Evolutionary conservation across 2,888 invertebrate genomes (phyloP).

Genomic region (Balanococcus diminutus): DNA sequence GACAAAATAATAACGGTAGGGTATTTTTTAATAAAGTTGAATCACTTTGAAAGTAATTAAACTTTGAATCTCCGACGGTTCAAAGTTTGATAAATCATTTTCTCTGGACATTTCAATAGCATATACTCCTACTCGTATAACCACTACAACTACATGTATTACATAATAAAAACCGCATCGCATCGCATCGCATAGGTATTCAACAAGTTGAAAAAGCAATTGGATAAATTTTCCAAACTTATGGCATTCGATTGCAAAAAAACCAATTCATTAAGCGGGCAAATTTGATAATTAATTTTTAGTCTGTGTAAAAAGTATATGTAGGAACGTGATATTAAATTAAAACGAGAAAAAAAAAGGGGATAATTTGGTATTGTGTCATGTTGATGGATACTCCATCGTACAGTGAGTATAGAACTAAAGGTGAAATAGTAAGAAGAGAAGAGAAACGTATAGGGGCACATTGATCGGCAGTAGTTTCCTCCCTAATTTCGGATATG

Average conservation of each 20-base stretch:
- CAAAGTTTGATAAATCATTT: not conserved
- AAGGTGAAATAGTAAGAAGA: slow-evolving; percentile 18
- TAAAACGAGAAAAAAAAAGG: not conserved
- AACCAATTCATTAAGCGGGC: not conserved
- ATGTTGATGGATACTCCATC: slow-evolving; percentile 28
- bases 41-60: not conserved
- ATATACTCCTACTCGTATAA: not conserved
- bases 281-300: slow-evolving; percentile 3
- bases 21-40: not conserved
- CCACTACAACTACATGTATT: not conserved
- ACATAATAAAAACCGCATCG: not conserved
- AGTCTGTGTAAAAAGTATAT: not conserved
- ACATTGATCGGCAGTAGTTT: slow-evolving; percentile 54
- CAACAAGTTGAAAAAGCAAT: not conserved
- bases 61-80: not conserved
- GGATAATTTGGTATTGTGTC: slow-evolving; percentile 11
- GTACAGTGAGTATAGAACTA: slow-evolving; percentile 20
- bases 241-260: not conserved
- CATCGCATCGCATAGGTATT: no score
- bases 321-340: not conserved
- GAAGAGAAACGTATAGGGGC: slow-evolving; percentile 43
- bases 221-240: not conserved
- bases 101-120: not conserved
- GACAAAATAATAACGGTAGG: not conserved
- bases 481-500: slow-evolving; percentile 40